Base-by-base conservation (phyloP, 2,113 vertebrate genomes). In the Maccullochella peelii region DNA sequence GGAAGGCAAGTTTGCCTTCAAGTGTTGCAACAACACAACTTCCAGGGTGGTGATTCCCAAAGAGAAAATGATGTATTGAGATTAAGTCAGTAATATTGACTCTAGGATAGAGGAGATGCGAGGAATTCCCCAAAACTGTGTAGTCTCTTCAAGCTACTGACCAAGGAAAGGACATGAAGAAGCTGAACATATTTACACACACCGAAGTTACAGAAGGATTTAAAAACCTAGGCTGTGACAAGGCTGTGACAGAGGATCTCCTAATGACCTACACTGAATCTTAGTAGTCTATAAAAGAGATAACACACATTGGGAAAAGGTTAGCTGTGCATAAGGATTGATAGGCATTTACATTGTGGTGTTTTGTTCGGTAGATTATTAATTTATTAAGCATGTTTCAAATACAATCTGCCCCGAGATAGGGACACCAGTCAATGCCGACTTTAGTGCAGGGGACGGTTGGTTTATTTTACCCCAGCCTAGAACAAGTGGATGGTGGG, bases 1-100 rank as follows among this genome's bases (percentile, higher is more conserved):
- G 18, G 54, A 52, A 52, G n/a, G n/a, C n/a, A n/a, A n/a, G n/a
- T n/a, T n/a, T n/a, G n/a, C n/a, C n/a, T n/a, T n/a, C n/a, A n/a
- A n/a, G n/a, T n/a, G n/a, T 49, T 47, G 66, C n/a, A 1, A 44
- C 50, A 25, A 3, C 30, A 55, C 50, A 71, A 18, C 33, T n/a
- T 55, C 30, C 14, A 55, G 8, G 33, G 21, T n/a, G 33, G 18
- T 69, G 66, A 33, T 49, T 69, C 5, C 25, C 15, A 8, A 30
- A 69, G 12, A 71, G 68, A 38, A 70, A 70, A 70, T 7, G 1
- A 54, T 70, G 47, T 52, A 38, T 70, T 36, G 27, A 36, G 52
- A 70, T 70, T 36, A 14, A 36, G 27, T 36, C 49, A 16, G 30
- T 36, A 36, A 54, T 54, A 50, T 70, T 36, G 30, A 70, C 20